Percentiles rank a stretch among this genome's conserved stretches.
Conservation (phyloP, 2,888 invertebrate species). For the Chirona hameri region DNA sequence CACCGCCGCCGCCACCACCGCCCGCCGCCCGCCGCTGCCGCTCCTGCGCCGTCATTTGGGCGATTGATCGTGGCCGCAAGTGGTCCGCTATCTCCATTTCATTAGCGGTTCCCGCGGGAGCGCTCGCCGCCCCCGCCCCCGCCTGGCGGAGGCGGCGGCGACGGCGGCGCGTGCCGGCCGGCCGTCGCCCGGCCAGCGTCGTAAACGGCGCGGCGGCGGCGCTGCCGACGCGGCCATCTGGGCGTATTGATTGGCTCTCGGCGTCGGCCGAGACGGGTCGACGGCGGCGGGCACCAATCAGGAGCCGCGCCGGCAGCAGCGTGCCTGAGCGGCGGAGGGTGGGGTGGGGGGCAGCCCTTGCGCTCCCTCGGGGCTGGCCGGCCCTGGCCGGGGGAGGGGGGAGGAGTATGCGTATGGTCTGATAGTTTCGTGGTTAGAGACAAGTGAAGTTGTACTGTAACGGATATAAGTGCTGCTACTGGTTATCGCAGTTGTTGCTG, state of each 20-base stretch:
- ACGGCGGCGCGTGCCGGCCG: background rate
- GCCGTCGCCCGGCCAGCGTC: background rate
- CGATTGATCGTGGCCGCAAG: background rate
- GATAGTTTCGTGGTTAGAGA: too few relatives aligned
- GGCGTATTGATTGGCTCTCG: conserved; percentile 3
- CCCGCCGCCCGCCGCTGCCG: background rate
- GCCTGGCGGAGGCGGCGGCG: background rate
- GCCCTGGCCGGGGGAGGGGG: too few relatives aligned
- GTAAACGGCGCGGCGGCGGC: conserved; percentile 5
- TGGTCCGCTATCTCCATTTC: conserved; percentile 11
- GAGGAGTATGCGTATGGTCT: too few relatives aligned
- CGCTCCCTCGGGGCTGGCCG: too few relatives aligned
- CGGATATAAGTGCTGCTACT: too few relatives aligned
- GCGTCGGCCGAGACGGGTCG: background rate
- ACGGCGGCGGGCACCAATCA: background rate
- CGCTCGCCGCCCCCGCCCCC: background rate
- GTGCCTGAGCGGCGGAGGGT: too few relatives aligned
- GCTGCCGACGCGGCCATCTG: background rate
- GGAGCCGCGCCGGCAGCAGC: background rate
- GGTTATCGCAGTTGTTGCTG: too few relatives aligned
- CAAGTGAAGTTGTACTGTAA: too few relatives aligned
- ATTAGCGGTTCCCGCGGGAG: background rate
- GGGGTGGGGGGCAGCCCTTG: too few relatives aligned
- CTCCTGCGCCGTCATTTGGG: background rate
- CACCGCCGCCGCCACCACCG: background rate